A percentile compares a stretch with the other conserved stretches of the same genome.
Evolutionary conservation across 2,797 vertebrate species (phyloP).

Genomic region (Mycteria americana): DNA sequence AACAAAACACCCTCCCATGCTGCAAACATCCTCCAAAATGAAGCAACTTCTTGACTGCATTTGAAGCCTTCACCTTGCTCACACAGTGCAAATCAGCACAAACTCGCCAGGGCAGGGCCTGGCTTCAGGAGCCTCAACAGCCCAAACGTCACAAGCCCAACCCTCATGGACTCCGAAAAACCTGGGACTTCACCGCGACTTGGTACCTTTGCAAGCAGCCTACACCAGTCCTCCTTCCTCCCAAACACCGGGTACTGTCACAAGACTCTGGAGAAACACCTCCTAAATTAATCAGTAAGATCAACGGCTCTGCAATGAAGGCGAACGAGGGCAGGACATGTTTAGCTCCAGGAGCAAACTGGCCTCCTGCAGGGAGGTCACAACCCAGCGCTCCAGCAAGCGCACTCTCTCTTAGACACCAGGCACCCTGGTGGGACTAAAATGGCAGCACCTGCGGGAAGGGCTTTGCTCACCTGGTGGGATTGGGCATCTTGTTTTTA

Average conservation of each 20-base stretch:
- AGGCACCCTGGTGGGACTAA: neutral
- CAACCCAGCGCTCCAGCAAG: neutral
- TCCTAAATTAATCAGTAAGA: neutral
- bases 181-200: accelerated
- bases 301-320: neutral
- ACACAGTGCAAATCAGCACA: neutral
- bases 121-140: neutral
- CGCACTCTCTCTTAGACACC: neutral
- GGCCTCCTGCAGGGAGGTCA: neutral
- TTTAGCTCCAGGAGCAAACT: neutral
- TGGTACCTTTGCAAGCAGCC: neutral
- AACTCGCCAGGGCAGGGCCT: neutral
- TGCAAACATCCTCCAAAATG: neutral
- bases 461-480: neutral
- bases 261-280: neutral
- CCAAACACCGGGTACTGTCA: neutral
- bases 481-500: neutral
- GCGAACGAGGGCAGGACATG: neutral
- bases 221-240: neutral
- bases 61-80: neutral
- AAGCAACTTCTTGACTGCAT: neutral
- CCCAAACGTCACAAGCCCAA: neutral
- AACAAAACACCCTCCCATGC: neutral
- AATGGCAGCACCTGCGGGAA: accelerated
- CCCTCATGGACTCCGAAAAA: neutral